Evolutionary conservation across 2,888 invertebrate species (phyloP), one percentile per base, ranked within the genome.

Genomic region (Hypomecis punctinalis): DNA sequence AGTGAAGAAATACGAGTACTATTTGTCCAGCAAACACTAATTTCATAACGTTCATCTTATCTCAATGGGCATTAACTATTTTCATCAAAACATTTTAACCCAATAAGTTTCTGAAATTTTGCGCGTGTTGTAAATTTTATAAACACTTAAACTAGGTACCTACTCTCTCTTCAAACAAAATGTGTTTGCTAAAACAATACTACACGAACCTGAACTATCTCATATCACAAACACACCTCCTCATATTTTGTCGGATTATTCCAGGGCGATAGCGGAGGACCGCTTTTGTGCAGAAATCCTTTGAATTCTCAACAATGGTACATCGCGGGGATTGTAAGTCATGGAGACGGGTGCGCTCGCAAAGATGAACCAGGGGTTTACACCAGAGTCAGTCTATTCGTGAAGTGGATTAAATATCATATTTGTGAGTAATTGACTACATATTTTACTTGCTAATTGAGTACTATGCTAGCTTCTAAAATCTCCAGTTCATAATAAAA

Each of bases 291-390:
- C 86, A 95, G 94, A 80, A 96, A 96, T 85, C 95, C 95, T 46
- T 90, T 93, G 63, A 94, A 94, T 77, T 84, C 93, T 0, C 94
- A 94, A 68, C 96, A 96, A 78, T 97, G 96, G 96, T 97, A 97
- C 81, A 91, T 97, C 66, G 97, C 96, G 5, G 98, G 97, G 0
- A 94, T 98, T 56, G 97, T 98, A 0, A 97, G 97, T 78, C 97
- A 97, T 79, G 98, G 98, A 35, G 96, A 97, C 76, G 98, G 98
- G 4, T 98, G 98, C 84, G 98, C 95, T 23, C 94, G 96, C 70
- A 95, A 96, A 57, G 93, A 94, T 66, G 96, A 97, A 81, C 96
- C 97, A 13, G 97, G 97, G 1, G 97, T 96, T 52, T 98, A 98
- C 77, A 97, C 97, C 0, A 94, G 96, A 85, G 96, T 97, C 23